Evolutionary conservation across 2,113 vertebrate genomes (phyloP), one percentile per base, ranked within the genome.

Genomic region (Egretta garzetta): DNA sequence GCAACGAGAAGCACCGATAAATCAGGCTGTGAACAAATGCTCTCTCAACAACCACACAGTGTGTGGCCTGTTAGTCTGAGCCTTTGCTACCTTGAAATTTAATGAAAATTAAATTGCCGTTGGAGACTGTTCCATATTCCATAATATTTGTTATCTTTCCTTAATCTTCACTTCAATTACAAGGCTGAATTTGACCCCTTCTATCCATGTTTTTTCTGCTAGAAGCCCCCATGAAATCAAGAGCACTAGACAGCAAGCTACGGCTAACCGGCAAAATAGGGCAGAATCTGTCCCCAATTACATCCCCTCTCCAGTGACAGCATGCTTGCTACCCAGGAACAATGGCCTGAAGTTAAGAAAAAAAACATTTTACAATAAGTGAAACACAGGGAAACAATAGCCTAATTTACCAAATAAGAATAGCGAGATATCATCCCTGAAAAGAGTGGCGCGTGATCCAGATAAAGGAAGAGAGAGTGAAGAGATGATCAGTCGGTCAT

Each of bases 401-500:
- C 24, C 72, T 71, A 43, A 64, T 93, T 95, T 93, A 93, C 60
- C 47, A 74, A 77, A 33, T 41, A 63, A 94, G 64, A 92, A 77
- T 23, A 49, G 73, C 13, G 56, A 92, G 64, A 81, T 86, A 59
- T 19, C 52, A 37, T 52, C n/a, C 82, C 63, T 66, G 94, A 89
- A 90, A 93, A 89, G 52, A 92, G 35, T 28, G 4, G 27, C 49
- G 35, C 18, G 32, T 67, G 88, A 96, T 81, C 56, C 72, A 95
- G 80, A 93, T 89, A 87, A 96, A 92, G 80, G 77, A 58, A 80
- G 82, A 84, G 97, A 96, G 97, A 97, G 95, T 93, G 95, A 96
- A 92, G 86, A 89, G 92, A 88, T 90, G 85, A 92, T 92, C 82
- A 90, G 43, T 53, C 53, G 35, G 41, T 58, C 74, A 58, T 91